A percentile compares a stretch with the other conserved stretches of the same genome.
Evolutionary conservation across 1,140 invertebrate species (phyloP).

Genomic region (Notospermus geniculatus): DNA sequence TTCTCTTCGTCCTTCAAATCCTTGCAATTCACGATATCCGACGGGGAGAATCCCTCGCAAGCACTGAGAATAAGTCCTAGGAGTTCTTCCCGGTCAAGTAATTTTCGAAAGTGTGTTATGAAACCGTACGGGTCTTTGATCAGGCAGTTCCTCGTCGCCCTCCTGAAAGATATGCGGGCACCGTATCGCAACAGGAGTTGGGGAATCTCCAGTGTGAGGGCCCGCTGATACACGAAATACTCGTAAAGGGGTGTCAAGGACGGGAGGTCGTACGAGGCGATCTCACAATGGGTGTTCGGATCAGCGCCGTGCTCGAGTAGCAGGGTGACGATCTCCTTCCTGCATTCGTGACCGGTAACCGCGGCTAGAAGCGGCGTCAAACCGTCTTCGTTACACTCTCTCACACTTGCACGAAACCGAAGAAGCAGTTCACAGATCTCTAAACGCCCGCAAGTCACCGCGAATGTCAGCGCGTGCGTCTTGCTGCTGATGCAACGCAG

Average conservation of each 20-base stretch:
- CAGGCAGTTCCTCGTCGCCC: slow-evolving; percentile 14
- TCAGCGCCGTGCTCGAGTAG: slow-evolving; percentile 43
- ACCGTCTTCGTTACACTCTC: slow-evolving; percentile 58
- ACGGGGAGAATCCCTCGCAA: background rate
- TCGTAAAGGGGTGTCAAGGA: slow-evolving; percentile 60
- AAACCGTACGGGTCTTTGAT: background rate
- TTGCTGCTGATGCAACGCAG: slow-evolving; percentile 67
- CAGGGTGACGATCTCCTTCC: slow-evolving; percentile 72
- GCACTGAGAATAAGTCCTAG: background rate
- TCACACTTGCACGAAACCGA: slow-evolving; percentile 67
- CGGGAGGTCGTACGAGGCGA: background rate
- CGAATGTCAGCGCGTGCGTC: slow-evolving; percentile 78
- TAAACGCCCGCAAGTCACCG: slow-evolving; percentile 63
- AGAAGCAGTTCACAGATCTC: slow-evolving; percentile 49
- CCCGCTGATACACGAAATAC: slow-evolving; percentile 72
- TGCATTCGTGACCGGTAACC: slow-evolving; percentile 76
- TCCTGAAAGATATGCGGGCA: slow-evolving; percentile 57
- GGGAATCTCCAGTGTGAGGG: slow-evolving; percentile 67
- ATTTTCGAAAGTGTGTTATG: background rate
- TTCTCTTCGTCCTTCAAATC: background rate
- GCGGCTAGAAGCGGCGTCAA: slow-evolving; percentile 70
- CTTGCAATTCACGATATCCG: background rate
- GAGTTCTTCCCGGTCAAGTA: background rate
- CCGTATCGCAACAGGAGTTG: slow-evolving; percentile 73
- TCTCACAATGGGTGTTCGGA: slow-evolving; percentile 57